Base-by-base conservation (phyloP, 2,797 vertebrate genomes). In the Cirrhinus mrigala region DNA sequence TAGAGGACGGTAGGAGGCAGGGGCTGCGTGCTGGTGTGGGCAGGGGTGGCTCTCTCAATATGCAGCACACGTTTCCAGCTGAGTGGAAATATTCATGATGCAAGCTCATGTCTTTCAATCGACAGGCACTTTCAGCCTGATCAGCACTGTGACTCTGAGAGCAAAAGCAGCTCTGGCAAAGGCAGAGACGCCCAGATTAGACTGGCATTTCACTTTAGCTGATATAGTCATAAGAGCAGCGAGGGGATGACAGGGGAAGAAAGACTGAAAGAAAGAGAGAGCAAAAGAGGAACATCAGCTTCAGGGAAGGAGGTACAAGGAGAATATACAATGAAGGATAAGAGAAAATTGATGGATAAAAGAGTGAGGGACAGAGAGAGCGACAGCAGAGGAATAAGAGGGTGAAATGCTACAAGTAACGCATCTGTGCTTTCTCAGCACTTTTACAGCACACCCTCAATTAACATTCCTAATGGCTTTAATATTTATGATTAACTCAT, bases 361-460 rank as follows among this genome's bases (percentile, higher is more conserved):
- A 40, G 33, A 76, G 33, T 24, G 20, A 44, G 60, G 29, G 56
- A 54, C n/a, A 33, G 37, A 78, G 18, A 10, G 64, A 66, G 64
- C 8, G 7, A 66, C 9, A 66, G 8, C 29, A 66, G 64, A 33
- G 15, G 29, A 37, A 66, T 66, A 66, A 66, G 64, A 29, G 29
- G 88, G 83, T 91, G 86, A 90, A 84, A 90, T 86, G 87, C 86
- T 85, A 84, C 85, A 86, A 81, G 73, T 74, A 69, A 89, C 82
- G 83, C 84, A 90, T 90, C 89, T 88, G 66, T 76, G 85, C 77
- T 78, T 74, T 64, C 83, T 90, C 87, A 89, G 88, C 88, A 82
- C 75, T 79, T 83, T 20, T 33, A 18, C 62, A 80, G 64, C 75
- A 69, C 6, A 69, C 50, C 9, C 71, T 82, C 64, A 81, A 76